Conservation (phyloP, 2,113 vertebrate genomes). For the Bubo blakistoni region DNA sequence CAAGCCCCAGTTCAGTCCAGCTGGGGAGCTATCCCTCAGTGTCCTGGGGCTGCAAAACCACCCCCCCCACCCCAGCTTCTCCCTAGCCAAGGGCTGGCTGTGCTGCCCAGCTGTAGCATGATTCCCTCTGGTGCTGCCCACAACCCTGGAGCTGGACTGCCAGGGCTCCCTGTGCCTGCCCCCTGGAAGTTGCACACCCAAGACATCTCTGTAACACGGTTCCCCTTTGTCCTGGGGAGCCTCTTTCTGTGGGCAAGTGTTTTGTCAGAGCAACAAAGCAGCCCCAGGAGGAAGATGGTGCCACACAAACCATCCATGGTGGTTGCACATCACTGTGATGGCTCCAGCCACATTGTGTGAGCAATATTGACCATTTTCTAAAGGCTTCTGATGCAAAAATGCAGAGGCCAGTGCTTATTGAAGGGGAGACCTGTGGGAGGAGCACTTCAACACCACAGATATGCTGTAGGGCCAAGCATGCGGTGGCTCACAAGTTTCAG, state of each 20-base stretch:
- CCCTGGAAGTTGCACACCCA: background rate
- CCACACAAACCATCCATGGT: too few relatives aligned
- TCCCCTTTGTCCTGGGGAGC: too few relatives aligned
- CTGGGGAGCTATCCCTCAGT: background rate
- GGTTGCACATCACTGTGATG: accelerated
- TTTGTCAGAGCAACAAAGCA: background rate
- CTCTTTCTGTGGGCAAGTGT: background rate
- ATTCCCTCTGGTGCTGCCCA: background rate
- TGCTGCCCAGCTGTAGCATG: background rate
- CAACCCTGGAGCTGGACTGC: too few relatives aligned
- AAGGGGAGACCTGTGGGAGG: background rate
- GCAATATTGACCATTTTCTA: accelerated
- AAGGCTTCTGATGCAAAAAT: background rate
- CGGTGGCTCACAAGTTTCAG: background rate
- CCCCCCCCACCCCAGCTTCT: background rate
- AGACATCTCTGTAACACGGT: too few relatives aligned
- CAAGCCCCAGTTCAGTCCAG: background rate
- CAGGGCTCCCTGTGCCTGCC: background rate
- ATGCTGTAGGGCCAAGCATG: background rate
- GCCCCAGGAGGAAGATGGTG: too few relatives aligned
- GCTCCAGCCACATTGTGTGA: background rate
- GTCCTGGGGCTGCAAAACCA: background rate
- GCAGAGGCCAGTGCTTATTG: background rate
- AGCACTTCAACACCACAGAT: background rate
- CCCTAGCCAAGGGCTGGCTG: background rate